phyloP scores from a whole-genome alignment of 1,140 invertebrate species.

The Elymnias hypermnestra region DNA sequence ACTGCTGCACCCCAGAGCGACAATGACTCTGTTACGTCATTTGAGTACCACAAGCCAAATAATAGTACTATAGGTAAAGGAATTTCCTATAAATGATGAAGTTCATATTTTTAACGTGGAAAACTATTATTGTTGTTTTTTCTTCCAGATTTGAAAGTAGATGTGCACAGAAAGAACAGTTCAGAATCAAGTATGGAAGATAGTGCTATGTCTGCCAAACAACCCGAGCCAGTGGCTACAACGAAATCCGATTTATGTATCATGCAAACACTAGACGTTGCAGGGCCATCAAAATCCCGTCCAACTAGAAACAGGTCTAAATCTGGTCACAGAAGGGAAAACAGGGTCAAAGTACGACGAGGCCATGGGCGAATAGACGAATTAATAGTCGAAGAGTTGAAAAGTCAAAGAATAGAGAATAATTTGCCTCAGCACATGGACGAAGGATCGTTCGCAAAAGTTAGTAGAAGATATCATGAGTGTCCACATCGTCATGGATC shows the following conservation, averaged over 20 bases:
- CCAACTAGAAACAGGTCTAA: conserved; percentile 47
- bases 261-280: conserved; percentile 35
- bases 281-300: conserved; percentile 53
- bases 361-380: conserved; percentile 59
- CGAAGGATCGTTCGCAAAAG: conserved; percentile 60
- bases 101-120: too few relatives aligned
- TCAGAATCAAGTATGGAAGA: conserved; percentile 85
- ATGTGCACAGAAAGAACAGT: conserved; percentile 94
- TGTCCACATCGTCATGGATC: conserved; percentile 50
- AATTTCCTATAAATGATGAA: neutral
- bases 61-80: conserved; percentile 82
- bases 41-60: conserved; percentile 78
- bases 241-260: conserved; percentile 63
- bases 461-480: conserved; percentile 56
- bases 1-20: conserved; percentile 63
- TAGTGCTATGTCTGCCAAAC: conserved; percentile 50
- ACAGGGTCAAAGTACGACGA: conserved; percentile 43
- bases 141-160: conserved; percentile 88
- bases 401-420: conserved; percentile 49
- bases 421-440: conserved; percentile 61
- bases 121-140: too few relatives aligned
- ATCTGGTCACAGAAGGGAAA: conserved; percentile 51
- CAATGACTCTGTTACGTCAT: conserved; percentile 79
- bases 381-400: conserved; percentile 57
- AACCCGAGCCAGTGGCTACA: conserved; percentile 39